Base-by-base conservation (phyloP, 2,888 invertebrate genomes). In the Agrotis exclamationis region DNA sequence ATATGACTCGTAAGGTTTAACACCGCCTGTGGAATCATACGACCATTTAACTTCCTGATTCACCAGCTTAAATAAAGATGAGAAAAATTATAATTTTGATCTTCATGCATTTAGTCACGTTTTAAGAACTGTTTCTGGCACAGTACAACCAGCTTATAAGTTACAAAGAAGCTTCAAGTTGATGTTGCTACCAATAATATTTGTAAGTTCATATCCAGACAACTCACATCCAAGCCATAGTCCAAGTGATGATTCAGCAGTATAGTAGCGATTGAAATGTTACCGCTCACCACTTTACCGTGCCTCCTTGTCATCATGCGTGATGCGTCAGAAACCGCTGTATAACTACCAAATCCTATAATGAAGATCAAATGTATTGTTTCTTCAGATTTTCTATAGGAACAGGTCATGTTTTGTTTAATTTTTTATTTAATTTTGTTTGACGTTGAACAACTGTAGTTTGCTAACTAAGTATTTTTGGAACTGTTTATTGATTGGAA, bases 181-280 rank as follows among this genome's bases (percentile, higher is more conserved):
- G 39, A 39, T 39, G 9, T 39, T 39, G 11, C 39, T 14, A 33
- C n/a, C n/a, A 20, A 56, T 33, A 56, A 14, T n/a, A n/a, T 48
- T 45, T 9, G 7, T 13, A 13, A 50, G 0, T 82, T 74, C 80
- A 18, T 24, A 81, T 88, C 87, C 86, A 80, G 39, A 6, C 11
- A 58, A 54, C 16, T 44, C 53, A 22, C 13, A 76, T 84, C 77
- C 67, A 70, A 80, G 85, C 18, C 20, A 39, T n/a, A 64, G 67
- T 72, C 71, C 73, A 71, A 75, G 73, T 66, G 81, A 71, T 93
- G 93, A 93, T 82, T 91, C 86, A 84, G 88, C 92, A 88, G 66
- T 85, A 85, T 73, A 54, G 84, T 75, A 78, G 72, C 83, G 85
- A 89, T 90, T 88, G 90, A 89, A 86, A 88, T 69, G 86, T 90